A percentile compares a stretch with the other conserved stretches of the same genome.
Evolutionary conservation across 2,888 invertebrate genomes (phyloP).

Genomic region (Syritta pipiens): DNA sequence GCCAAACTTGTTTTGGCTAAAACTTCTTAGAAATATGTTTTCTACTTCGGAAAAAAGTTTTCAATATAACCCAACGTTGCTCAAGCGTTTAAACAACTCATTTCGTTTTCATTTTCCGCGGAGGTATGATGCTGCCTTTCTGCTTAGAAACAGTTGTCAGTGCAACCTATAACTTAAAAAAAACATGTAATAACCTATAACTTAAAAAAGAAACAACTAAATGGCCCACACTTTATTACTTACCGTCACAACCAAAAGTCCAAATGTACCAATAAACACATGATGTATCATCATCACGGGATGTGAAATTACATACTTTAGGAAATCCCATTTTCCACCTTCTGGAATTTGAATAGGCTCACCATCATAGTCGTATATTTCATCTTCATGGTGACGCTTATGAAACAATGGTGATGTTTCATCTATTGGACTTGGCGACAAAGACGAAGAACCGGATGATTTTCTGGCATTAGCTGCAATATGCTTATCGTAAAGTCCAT

Average conservation of each 20-base stretch:
- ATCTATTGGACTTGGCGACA: constrained; percentile 44
- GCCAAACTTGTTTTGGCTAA: too few species aligned
- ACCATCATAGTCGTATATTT: constrained; percentile 77
- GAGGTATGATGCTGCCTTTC: too few species aligned
- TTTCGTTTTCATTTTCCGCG: too few species aligned
- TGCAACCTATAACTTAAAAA: neutral
- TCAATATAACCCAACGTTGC: too few species aligned
- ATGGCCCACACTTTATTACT: too few species aligned
- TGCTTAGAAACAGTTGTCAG: too few species aligned
- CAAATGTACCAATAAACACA: constrained; percentile 87
- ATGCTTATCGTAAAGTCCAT: constrained; percentile 73
- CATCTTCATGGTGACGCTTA: constrained; percentile 72
- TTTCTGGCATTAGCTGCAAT: constrained; percentile 64
- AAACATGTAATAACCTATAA: too few species aligned
- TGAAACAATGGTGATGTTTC: constrained; percentile 61
- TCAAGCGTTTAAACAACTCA: too few species aligned
- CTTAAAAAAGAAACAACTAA: neutral
- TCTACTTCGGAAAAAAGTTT: too few species aligned
- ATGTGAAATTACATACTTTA: constrained; percentile 83
- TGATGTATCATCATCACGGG: constrained; percentile 88
- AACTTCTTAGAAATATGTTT: too few species aligned
- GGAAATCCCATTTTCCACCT: constrained; percentile 79
- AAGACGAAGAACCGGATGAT: constrained; percentile 35
- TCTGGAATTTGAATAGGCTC: constrained; percentile 76
- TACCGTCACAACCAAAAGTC: constrained; percentile 87